Percentiles rank a stretch among this genome's conserved stretches.
phyloP scores from a whole-genome alignment of 2,888 invertebrate species.

The Drosophila stalkeri region DNA sequence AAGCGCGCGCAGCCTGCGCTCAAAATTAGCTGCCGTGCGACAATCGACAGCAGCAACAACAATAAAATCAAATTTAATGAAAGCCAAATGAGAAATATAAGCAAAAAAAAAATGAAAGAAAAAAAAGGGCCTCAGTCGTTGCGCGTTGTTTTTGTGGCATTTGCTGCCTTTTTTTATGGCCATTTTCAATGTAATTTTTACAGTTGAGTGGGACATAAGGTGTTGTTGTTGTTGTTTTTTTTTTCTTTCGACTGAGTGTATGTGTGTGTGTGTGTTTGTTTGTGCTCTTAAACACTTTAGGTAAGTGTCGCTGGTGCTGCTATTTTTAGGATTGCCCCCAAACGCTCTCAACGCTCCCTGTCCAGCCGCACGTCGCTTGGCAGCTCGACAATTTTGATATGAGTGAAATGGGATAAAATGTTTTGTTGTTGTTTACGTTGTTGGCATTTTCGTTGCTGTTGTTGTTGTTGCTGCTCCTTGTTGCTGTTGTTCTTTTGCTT shows the following conservation, averaged over 20 bases:
- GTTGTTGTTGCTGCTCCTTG: background rate
- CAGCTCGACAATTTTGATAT: slow-evolving; percentile 34
- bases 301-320: slow-evolving; percentile 63
- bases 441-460: too few relatives aligned
- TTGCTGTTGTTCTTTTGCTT: slow-evolving; percentile 6
- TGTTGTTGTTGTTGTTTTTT: slow-evolving; percentile 45
- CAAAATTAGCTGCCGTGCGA: slow-evolving; percentile 63
- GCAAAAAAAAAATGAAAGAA: slow-evolving; percentile 50
- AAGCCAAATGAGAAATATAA: slow-evolving; percentile 65
- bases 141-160: slow-evolving; percentile 44
- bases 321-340: slow-evolving; percentile 56
- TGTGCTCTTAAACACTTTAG: slow-evolving; percentile 72
- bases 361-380: slow-evolving; percentile 38
- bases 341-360: slow-evolving; percentile 20
- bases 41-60: slow-evolving; percentile 51
- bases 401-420: slow-evolving; percentile 16
- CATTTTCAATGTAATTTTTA: slow-evolving; percentile 76
- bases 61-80: slow-evolving; percentile 75
- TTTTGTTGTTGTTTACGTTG: slow-evolving; percentile 5
- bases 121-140: slow-evolving; percentile 39
- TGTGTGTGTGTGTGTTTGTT: slow-evolving; percentile 27
- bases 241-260: too few relatives aligned
- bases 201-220: slow-evolving; percentile 70
- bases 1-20: slow-evolving; percentile 42
- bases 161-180: slow-evolving; percentile 60